Percentiles rank a stretch among this genome's conserved stretches.
phyloP scores from a whole-genome alignment of 2,888 invertebrate species.

The Drosophila kanekoi region DNA sequence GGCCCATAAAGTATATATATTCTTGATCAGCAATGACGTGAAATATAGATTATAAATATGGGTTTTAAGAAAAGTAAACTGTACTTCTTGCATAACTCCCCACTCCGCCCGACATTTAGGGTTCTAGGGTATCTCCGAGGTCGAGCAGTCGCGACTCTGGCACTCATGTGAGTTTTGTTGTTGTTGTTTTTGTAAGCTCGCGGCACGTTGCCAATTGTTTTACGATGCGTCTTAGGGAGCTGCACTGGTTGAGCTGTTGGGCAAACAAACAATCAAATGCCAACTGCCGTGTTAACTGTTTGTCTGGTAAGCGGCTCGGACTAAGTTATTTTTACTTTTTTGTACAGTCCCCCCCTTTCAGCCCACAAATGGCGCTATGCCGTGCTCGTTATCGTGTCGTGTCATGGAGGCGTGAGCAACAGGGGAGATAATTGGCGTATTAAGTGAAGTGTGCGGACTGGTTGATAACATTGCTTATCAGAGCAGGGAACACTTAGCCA shows the following conservation, averaged over 20 bases:
- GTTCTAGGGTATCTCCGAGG: no score
- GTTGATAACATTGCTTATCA: conserved; percentile 47
- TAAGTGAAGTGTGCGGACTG: conserved; percentile 58
- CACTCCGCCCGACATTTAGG: no score
- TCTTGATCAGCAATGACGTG: no score
- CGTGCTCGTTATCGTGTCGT: conserved; percentile 26
- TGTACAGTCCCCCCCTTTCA: neutral
- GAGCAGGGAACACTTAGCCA: conserved; percentile 15
- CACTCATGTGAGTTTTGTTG: conserved; percentile 3
- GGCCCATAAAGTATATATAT: no score
- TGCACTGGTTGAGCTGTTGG: conserved; percentile 20
- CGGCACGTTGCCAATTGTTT: conserved; percentile 45
- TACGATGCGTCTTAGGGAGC: conserved; percentile 32
- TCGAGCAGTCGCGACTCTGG: no score
- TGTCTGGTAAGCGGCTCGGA: conserved; percentile 4
- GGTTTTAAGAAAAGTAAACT: no score
- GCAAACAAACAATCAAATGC: neutral
- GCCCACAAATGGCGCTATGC: conserved; percentile 27
- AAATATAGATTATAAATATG: no score
- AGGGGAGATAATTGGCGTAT: conserved; percentile 68
- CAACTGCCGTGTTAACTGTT: conserved; percentile 26
- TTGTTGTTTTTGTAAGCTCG: conserved; percentile 4
- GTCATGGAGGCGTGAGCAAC: conserved; percentile 49
- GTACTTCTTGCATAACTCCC: no score
- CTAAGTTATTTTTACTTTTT: neutral